phyloP scores from a whole-genome alignment of 1,140 invertebrate genomes.

The Polyergus mexicanus region DNA sequence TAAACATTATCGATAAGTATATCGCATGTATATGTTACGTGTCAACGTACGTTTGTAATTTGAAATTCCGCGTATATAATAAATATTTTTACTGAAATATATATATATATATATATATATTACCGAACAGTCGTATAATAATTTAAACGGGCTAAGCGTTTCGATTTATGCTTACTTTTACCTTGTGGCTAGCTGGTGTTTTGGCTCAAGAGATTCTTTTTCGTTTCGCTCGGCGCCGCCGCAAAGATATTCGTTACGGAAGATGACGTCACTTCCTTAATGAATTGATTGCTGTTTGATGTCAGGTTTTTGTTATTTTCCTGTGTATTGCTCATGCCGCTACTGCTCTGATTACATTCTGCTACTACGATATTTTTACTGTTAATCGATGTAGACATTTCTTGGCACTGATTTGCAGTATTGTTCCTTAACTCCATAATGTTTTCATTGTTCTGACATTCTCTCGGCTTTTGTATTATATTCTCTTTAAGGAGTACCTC shows the following conservation, averaged over 20 bases:
- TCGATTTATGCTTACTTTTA: conserved; percentile 84
- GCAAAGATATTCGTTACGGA: conserved; percentile 78
- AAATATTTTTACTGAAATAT: conserved; percentile 72
- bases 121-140: conserved; percentile 83
- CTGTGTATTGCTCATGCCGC: conserved; percentile 54
- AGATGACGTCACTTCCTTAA: conserved; percentile 64
- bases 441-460: conserved; percentile 35
- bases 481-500: conserved; percentile 80
- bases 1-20: conserved; percentile 70
- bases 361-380: conserved; percentile 8
- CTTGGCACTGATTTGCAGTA: conserved; percentile 41
- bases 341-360: conserved; percentile 27
- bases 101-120: conserved; percentile 71
- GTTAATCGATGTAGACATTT: conserved; percentile 26
- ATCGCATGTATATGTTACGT: conserved; percentile 60
- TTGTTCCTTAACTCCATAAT: conserved; percentile 47
- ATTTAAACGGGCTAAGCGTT: conserved; percentile 82
- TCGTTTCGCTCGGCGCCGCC: conserved; percentile 80
- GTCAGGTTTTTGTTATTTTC: conserved; percentile 60
- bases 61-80: conserved; percentile 52
- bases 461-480: conserved; percentile 74
- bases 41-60: conserved; percentile 40
- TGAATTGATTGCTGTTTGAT: conserved; percentile 44
- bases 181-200: conserved; percentile 86
- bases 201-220: conserved; percentile 80